phyloP scores from a whole-genome alignment of 2,797 vertebrate species.

The Australoheros facetus region DNA sequence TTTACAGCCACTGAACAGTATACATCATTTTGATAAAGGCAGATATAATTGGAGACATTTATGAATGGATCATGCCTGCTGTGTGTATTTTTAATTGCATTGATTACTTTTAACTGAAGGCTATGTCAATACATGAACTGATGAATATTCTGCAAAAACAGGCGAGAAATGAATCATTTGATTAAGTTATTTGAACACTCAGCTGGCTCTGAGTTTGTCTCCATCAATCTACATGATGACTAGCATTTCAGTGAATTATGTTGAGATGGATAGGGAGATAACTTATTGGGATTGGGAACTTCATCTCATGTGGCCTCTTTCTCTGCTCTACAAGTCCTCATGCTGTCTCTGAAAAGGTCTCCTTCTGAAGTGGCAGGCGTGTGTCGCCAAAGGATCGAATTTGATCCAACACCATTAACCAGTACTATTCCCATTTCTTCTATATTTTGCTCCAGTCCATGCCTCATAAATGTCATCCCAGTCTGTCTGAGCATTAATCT shows the following conservation, averaged over 20 bases:
- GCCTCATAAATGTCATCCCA: conserved; percentile 81
- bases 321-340: conserved; percentile 12
- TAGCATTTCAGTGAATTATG: conserved; percentile 27
- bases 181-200: conserved; percentile 61
- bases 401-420: conserved; percentile 54
- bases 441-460: conserved; percentile 48
- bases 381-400: conserved; percentile 36
- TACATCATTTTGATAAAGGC: conserved; percentile 43
- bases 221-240: conserved; percentile 57
- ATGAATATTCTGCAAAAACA: conserved; percentile 45
- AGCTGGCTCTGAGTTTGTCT: conserved; percentile 35
- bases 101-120: conserved; percentile 49
- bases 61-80: conserved; percentile 42
- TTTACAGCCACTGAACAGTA: conserved; percentile 34
- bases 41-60: conserved; percentile 49
- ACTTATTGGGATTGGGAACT: conserved; percentile 24
- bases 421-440: conserved; percentile 47
- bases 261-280: conserved; percentile 2
- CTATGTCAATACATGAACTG: conserved; percentile 55
- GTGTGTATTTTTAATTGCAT: neutral
- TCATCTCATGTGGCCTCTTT: conserved; percentile 15
- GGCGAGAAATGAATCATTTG: conserved; percentile 66
- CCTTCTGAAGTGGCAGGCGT: conserved; percentile 18
- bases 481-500: conserved; percentile 78
- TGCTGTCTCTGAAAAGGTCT: conserved; percentile 37